phyloP scores from a whole-genome alignment of 2,888 invertebrate species.

The Orthosia gracilis region DNA sequence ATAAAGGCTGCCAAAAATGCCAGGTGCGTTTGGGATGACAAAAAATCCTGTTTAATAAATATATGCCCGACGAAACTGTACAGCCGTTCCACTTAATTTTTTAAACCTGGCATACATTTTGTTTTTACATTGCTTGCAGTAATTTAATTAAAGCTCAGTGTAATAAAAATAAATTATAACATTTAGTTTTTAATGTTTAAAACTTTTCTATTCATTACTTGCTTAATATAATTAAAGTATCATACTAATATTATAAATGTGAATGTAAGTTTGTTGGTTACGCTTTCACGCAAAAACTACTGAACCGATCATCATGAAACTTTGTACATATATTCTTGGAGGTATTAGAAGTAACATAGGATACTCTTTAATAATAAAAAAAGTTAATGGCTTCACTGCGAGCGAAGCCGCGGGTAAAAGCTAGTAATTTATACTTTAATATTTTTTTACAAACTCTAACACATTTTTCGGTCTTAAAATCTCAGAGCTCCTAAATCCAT shows the following conservation, averaged over 20 bases:
- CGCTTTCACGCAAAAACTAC: too few species aligned
- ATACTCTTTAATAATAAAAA: too few species aligned
- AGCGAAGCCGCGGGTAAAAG: too few species aligned
- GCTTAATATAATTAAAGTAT: neutral
- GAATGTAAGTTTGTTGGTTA: too few species aligned
- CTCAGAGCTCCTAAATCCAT: conserved; percentile 35
- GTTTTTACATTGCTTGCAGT: conserved; percentile 13
- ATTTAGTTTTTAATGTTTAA: neutral
- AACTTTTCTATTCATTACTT: neutral
- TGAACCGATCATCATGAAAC: too few species aligned
- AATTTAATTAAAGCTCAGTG: conserved; percentile 17
- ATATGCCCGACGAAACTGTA: neutral
- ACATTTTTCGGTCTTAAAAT: neutral
- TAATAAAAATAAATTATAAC: conserved; percentile 13
- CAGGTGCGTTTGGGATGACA: neutral
- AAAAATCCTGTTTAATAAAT: conserved; percentile 5
- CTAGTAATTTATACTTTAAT: too few species aligned
- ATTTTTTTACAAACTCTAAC: neutral
- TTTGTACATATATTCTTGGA: too few species aligned
- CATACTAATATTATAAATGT: too few species aligned
- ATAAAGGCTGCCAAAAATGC: neutral
- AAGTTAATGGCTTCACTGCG: too few species aligned
- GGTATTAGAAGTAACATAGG: too few species aligned
- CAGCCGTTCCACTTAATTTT: neutral
- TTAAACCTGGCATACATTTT: conserved; percentile 12